Base-by-base conservation (phyloP, 2,888 invertebrate genomes). In the Diloba caeruleocephala region DNA sequence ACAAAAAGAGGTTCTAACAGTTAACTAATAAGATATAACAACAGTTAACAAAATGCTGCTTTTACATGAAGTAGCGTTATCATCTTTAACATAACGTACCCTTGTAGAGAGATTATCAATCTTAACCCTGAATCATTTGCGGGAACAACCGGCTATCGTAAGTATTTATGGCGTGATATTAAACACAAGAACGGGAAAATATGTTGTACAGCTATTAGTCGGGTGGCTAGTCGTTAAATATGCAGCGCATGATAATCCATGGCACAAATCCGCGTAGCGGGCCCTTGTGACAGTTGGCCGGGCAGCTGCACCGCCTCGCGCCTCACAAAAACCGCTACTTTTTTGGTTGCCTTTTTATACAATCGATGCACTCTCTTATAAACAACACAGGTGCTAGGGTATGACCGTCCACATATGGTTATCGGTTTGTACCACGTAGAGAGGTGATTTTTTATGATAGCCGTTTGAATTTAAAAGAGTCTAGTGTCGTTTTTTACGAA, bases 361-460 rank as follows among this genome's bases (percentile, higher is more conserved):
- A 78, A 78, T 78, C 81, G 85, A 86, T 85, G 87, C 89, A 90
- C 88, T 90, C 85, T 88, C 90, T 89, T 91, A 90, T 90, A 93
- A 90, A 91, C 91, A 91, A 93, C 92, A 93, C 92, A 93, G 92
- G 92, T 93, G 92, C 92, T 86, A 76, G 81, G 83, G 87, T 87
- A 89, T 89, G 87, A 87, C 88, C 85, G 78, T 89, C 88, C 88
- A 88, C 92, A 91, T 92, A 92, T 92, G 92, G 91, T 88, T 90
- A 89, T 90, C 85, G 84, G 76, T 79, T 82, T 85, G 83, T 84
- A 79, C 78, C 79, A 76, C 76, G 78, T 78, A 78, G 75, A 74
- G 79, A 85, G 80, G 79, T 74, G 76, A 78, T 87, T 89, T 89
- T 88, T 88, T 88, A 84, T 76, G 68, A 79, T 73, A 76, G 73